Conservation (phyloP, 1,140 invertebrate genomes). For the Anadara kagoshimensis region DNA sequence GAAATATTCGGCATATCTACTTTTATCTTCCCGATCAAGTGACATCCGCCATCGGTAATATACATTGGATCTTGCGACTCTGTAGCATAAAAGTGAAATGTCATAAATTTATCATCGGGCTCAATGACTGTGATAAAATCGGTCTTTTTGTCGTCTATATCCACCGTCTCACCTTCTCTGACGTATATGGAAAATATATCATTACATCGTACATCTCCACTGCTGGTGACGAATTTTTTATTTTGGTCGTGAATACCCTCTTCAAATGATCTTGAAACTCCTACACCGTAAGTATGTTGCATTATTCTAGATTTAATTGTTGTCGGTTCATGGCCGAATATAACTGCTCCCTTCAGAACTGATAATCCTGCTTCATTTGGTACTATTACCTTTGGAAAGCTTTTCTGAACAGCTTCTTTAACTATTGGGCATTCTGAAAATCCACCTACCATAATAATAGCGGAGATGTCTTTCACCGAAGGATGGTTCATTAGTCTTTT, state of each 20-base stretch:
- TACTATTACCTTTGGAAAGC: slow-evolving; percentile 31
- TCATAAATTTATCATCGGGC: slow-evolving; percentile 10
- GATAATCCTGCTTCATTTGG: slow-evolving; percentile 30
- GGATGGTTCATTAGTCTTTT: slow-evolving; percentile 2
- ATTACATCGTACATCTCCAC: slow-evolving; percentile 21
- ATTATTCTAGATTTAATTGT: slow-evolving; percentile 19
- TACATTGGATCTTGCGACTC: slow-evolving; percentile 13
- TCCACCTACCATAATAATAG: slow-evolving; percentile 42
- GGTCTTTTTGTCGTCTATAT: background rate
- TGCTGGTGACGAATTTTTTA: slow-evolving; percentile 11
- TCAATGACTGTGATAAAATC: background rate
- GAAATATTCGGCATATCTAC: slow-evolving; percentile 18
- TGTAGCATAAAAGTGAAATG: slow-evolving; percentile 15
- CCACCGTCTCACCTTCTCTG: slow-evolving; percentile 13
- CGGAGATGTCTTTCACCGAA: background rate
- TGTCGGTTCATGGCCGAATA: slow-evolving; percentile 36
- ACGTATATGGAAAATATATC: slow-evolving; percentile 43
- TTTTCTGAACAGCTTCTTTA: slow-evolving; percentile 14
- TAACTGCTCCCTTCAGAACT: slow-evolving; percentile 37
- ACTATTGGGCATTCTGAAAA: slow-evolving; percentile 40
- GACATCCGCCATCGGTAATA: slow-evolving; percentile 18
- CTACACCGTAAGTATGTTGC: slow-evolving; percentile 33
- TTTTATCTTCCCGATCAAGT: slow-evolving; percentile 13
- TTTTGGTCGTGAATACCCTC: slow-evolving; percentile 2
- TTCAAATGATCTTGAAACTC: slow-evolving; percentile 6